Evolutionary conservation across 2,888 invertebrate genomes (phyloP), one percentile per base, ranked within the genome.

Genomic region (Drosophila buzzatii): DNA sequence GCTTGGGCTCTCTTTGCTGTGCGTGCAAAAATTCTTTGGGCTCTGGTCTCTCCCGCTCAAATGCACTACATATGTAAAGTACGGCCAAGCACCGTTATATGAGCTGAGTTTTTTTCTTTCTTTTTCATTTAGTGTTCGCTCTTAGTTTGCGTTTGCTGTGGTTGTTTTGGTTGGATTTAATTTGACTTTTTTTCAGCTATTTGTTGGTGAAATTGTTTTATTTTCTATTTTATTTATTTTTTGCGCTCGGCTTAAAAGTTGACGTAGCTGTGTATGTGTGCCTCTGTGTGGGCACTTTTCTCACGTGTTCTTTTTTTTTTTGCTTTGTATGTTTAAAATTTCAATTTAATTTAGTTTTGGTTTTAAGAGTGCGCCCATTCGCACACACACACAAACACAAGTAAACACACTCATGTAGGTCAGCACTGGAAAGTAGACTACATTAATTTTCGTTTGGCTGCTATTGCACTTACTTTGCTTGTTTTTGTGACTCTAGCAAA

Each of bases 291-390:
- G 59, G 58, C 70, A 49, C 71, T 78, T 85, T 87, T 85, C 69
- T 85, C 82, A 89, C 82, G 60, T 68, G 57, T 60, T 76, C n/a
- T 73, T 62, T 70, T 27, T 27, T 27, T 73, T 62, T 71, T 60
- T 64, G 59, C 62, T 49, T 52, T 88, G 80, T 85, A 85, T 90
- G 73, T 82, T 82, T 88, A 79, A 90, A 89, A 90, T 90, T 86
- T 90, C 86, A 86, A 90, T 86, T 86, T 90, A 86, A 86, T 86
- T 90, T 90, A 89, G 86, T 90, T 86, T 86, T 77, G 79, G 87
- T 89, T 89, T 88, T 81, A 83, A 86, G 65, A 78, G 87, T 73
- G 79, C 81, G 63, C 52, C 55, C 67, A 66, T 63, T 57, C 66
- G 64, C 47, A 52, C 49, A 59, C 14, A 57, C 16, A 23, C 39